A percentile compares a stretch with the other conserved stretches of the same genome.
Conservation (phyloP, 1,140 invertebrate species). For the Pseudachorutes palmiensis region DNA sequence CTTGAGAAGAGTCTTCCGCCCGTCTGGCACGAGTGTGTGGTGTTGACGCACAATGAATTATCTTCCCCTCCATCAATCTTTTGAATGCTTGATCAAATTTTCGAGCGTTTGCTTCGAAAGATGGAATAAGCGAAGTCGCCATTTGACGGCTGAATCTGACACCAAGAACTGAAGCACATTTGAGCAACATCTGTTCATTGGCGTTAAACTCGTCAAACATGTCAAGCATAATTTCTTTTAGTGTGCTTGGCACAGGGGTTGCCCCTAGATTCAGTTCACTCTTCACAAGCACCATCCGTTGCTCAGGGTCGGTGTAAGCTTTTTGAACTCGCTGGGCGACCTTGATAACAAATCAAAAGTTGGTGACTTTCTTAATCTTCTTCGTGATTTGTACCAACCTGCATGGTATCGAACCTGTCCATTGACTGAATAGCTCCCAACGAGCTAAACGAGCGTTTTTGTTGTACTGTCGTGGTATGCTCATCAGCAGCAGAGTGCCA, state of each 20-base stretch:
- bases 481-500: too few species aligned
- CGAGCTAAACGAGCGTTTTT: too few species aligned
- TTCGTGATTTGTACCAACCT: too few species aligned
- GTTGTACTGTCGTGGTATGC: too few species aligned
- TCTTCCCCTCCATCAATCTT: constrained; percentile 22
- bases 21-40: neutral
- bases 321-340: constrained; percentile 7
- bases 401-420: too few species aligned
- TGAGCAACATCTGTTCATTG: constrained; percentile 53
- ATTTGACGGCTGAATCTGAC: constrained; percentile 51
- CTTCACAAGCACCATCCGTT: constrained; percentile 24
- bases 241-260: constrained; percentile 22
- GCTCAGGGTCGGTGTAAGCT: neutral
- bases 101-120: constrained; percentile 13
- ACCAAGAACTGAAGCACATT: constrained; percentile 53
- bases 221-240: constrained; percentile 46
- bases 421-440: too few species aligned
- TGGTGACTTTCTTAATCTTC: too few species aligned
- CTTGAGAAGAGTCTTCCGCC: neutral
- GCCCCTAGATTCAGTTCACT: constrained; percentile 20
- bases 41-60: constrained; percentile 25
- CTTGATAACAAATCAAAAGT: neutral
- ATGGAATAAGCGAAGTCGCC: constrained; percentile 39
- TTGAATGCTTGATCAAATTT: constrained; percentile 25
- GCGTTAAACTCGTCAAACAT: constrained; percentile 50